phyloP scores from a whole-genome alignment of 2,888 invertebrate genomes.

The Andrena haemorrhoa region DNA sequence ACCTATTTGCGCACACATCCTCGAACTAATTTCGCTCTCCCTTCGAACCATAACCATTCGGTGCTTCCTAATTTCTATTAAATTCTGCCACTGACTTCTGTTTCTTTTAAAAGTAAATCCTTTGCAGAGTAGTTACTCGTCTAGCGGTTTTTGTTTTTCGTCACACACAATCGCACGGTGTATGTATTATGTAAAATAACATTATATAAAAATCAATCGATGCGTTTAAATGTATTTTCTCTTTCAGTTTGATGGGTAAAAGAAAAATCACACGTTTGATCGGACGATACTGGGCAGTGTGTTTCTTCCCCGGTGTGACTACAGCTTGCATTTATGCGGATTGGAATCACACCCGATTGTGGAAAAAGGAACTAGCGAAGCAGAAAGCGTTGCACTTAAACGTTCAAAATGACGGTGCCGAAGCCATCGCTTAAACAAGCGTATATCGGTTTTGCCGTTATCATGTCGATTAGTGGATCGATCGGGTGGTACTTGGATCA shows the following conservation, averaged over 20 bases:
- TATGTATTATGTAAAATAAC: background rate
- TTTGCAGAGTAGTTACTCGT: background rate
- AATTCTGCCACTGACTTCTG: background rate
- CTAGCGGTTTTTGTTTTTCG: background rate
- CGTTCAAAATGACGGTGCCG: constrained; percentile 49
- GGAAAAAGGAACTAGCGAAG: constrained; percentile 86
- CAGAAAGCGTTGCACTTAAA: constrained; percentile 54
- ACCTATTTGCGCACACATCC: background rate
- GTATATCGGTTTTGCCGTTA: constrained; percentile 86
- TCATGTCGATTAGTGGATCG: constrained; percentile 85
- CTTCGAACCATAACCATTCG: background rate
- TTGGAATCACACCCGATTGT: constrained; percentile 90
- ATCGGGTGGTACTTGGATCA: constrained; percentile 89
- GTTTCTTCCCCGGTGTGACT: constrained; percentile 89
- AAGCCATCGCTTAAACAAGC: constrained; percentile 80
- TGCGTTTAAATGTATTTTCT: background rate
- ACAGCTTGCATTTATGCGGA: constrained; percentile 89
- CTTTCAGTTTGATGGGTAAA: constrained; percentile 77
- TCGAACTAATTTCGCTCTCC: background rate
- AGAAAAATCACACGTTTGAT: constrained; percentile 77
- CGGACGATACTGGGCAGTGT: constrained; percentile 89
- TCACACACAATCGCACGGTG: background rate
- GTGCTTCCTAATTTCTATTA: background rate
- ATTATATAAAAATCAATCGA: background rate
- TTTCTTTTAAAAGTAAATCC: background rate